Evolutionary conservation across 2,113 vertebrate species (phyloP).

Genomic region (Chionomys nivalis): DNA sequence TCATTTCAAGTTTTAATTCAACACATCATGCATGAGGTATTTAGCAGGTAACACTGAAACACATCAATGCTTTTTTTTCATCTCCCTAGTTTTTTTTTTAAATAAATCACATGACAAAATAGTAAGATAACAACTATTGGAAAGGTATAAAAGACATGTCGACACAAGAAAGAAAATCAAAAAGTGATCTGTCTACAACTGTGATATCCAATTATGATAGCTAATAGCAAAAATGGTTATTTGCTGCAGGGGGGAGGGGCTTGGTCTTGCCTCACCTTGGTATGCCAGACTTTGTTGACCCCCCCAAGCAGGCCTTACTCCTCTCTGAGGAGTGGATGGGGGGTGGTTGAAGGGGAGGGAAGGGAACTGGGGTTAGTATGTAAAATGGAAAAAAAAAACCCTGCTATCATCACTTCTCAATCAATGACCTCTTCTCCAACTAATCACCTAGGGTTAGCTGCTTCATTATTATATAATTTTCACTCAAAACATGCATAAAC

Average conservation of each 20-base stretch:
- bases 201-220: not conserved
- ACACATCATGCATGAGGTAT: slow-evolving; percentile 25
- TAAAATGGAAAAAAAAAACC: not conserved
- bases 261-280: too few species aligned
- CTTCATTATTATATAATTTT: not conserved
- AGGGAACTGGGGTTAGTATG: too few species aligned
- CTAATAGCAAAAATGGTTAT: not conserved
- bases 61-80: not conserved
- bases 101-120: slow-evolving; percentile 45
- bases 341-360: too few species aligned
- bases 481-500: not conserved
- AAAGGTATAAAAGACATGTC: slow-evolving; percentile 11
- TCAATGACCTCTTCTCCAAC: not conserved
- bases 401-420: not conserved
- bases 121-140: slow-evolving; percentile 3
- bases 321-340: too few species aligned
- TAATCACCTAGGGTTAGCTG: not conserved
- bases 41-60: slow-evolving; percentile 2
- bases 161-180: slow-evolving; percentile 34
- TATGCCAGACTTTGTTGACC: too few species aligned
- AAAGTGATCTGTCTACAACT: not conserved
- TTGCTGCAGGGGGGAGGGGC: not conserved
- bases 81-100: slow-evolving; percentile 15
- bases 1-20: slow-evolving; percentile 42
- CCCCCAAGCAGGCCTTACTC: too few species aligned